Conservation (phyloP, 2,113 vertebrate species). For the Caracal caracal region DNA sequence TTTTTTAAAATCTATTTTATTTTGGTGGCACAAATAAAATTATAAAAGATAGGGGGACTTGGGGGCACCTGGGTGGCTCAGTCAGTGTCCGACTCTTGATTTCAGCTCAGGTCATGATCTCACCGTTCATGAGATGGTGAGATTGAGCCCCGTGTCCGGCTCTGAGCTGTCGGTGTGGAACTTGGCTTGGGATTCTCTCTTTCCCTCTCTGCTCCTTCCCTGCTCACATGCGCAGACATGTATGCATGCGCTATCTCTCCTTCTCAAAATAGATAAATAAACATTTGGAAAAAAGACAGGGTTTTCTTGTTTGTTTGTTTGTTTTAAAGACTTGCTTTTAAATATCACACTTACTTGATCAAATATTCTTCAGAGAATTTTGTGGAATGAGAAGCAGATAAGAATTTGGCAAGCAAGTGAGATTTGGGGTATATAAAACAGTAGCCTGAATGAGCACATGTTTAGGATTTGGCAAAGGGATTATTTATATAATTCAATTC, state of each 20-base stretch:
- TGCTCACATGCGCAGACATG: no score
- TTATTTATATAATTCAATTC: neutral
- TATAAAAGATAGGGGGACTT: neutral
- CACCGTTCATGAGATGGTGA: no score
- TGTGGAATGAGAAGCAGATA: constrained; percentile 75
- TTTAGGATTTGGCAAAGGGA: constrained; percentile 71
- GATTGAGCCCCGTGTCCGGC: no score
- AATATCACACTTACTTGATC: constrained; percentile 72
- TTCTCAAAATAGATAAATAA: no score
- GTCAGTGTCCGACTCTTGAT: no score
- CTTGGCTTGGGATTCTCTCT: no score
- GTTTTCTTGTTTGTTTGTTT: neutral
- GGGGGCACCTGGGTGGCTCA: no score
- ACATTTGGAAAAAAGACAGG: neutral
- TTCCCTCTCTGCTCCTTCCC: no score
- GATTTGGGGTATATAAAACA: constrained; percentile 68
- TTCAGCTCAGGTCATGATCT: no score
- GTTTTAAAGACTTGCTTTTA: constrained; percentile 54
- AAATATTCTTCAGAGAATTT: constrained; percentile 62
- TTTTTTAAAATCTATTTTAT: constrained; percentile 57
- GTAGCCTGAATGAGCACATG: constrained; percentile 75
- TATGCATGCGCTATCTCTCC: no score
- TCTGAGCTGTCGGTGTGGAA: no score
- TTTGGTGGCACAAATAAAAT: constrained; percentile 75
- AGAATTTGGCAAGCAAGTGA: constrained; percentile 79